A percentile compares a stretch with the other conserved stretches of the same genome.
These are phyloP conservation scores for Pelodiscus sinensis DNA, from an alignment of 2,113 vertebrate genomes.

Conservation along the genomic window DNA sequence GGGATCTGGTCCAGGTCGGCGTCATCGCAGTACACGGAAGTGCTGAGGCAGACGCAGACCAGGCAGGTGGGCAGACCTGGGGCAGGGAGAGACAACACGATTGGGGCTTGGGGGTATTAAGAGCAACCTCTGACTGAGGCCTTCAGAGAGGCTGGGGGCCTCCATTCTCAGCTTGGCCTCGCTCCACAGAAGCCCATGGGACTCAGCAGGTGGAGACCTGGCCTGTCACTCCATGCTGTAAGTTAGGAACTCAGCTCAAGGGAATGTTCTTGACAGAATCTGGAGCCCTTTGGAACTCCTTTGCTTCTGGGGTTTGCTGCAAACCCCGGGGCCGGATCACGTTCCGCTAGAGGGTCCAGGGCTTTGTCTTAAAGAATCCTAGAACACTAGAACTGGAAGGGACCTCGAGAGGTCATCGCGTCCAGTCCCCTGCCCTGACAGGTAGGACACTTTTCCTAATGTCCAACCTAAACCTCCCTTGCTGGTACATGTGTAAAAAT, in stretches of 20 bases:
- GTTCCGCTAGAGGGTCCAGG: too few species aligned
- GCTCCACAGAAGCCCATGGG: not conserved
- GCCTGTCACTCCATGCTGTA: not conserved
- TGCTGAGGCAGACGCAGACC: slow-evolving; percentile 82
- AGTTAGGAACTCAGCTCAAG: not conserved
- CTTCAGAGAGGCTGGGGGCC: not conserved
- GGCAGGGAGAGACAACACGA: not conserved
- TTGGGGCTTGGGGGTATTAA: not conserved
- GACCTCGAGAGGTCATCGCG: too few species aligned
- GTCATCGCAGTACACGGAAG: slow-evolving; percentile 86
- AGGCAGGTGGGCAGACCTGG: slow-evolving; percentile 84
- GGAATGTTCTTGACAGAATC: not conserved
- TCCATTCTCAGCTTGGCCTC: not conserved
- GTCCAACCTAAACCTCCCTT: too few species aligned
- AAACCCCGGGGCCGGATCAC: too few species aligned
- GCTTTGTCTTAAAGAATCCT: too few species aligned
- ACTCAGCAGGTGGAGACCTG: not conserved
- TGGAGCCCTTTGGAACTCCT: not conserved
- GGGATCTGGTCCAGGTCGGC: slow-evolving; percentile 75
- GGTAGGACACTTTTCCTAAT: too few species aligned
- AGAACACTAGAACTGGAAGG: too few species aligned
- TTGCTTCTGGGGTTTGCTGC: too few species aligned
- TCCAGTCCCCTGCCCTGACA: too few species aligned
- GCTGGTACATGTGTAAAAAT: too few species aligned
- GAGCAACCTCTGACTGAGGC: not conserved